These are phyloP conservation scores for Thymelicus acteon DNA, from an alignment of 2,888 invertebrate species.

Conservation along the genomic window DNA sequence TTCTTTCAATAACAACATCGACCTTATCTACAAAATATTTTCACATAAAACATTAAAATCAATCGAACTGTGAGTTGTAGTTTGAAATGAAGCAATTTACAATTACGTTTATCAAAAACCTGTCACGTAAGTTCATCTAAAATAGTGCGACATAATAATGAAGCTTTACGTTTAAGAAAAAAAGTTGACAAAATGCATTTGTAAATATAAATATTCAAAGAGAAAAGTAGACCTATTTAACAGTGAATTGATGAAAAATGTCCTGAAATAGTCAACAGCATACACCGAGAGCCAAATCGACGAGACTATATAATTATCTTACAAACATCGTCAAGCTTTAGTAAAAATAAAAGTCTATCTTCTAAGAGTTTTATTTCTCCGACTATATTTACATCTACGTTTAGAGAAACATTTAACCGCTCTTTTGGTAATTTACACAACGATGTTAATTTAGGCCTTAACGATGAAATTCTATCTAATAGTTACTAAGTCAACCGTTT, in stretches of 20 bases:
- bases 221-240: conserved; percentile 52
- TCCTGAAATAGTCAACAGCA: conserved; percentile 53
- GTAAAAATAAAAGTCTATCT: conserved; percentile 49
- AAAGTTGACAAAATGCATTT: conserved; percentile 48
- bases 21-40: conserved; percentile 51
- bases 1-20: conserved; percentile 48
- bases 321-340: conserved; percentile 57
- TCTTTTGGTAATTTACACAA: conserved; percentile 48
- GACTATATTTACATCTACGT: conserved; percentile 58
- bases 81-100: conserved; percentile 34
- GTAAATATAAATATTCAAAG: conserved; percentile 50
- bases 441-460: conserved; percentile 47
- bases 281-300: conserved; percentile 59
- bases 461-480: conserved; percentile 42
- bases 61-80: conserved; percentile 5
- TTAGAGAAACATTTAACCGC: conserved; percentile 64
- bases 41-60: conserved; percentile 38
- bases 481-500: conserved; percentile 43
- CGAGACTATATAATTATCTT: conserved; percentile 39
- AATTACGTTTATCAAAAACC: conserved; percentile 26
- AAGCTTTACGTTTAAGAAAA: conserved; percentile 43
- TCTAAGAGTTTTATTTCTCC: conserved; percentile 36
- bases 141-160: conserved; percentile 44
- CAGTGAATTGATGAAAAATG: conserved; percentile 53
- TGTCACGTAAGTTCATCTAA: conserved; percentile 32